Evolutionary conservation across 2,113 vertebrate species (phyloP).

Genomic region (Rhynchomys soricoides): DNA sequence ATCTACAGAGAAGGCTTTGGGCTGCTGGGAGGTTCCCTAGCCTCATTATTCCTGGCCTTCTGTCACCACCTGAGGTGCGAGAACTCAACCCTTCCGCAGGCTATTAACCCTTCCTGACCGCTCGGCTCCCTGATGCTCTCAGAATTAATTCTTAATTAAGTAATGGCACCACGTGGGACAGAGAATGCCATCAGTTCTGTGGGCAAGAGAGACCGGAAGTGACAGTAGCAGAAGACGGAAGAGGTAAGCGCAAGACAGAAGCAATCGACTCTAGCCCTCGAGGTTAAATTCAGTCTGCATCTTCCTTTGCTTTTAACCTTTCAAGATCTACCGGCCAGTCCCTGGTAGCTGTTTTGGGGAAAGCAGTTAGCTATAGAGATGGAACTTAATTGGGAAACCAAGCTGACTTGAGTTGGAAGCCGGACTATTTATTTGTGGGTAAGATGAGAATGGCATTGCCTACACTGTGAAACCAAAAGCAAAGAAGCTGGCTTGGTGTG

Average conservation of each 20-base stretch:
- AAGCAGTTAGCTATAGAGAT: neutral
- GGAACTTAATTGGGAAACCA: constrained; percentile 4
- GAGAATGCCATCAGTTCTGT: neutral
- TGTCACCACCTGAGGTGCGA: neutral
- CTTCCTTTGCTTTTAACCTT: neutral
- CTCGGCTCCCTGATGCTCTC: neutral
- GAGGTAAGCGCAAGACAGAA: neutral
- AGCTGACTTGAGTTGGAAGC: neutral
- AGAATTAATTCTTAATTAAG: constrained; percentile 50
- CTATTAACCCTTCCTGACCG: constrained; percentile 18
- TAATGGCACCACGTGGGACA: neutral
- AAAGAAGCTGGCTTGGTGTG: neutral
- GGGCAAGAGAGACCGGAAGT: neutral
- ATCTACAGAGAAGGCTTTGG: constrained; percentile 19
- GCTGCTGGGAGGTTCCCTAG: neutral
- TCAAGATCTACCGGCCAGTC: neutral
- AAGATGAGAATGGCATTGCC: neutral
- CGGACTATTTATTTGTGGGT: neutral
- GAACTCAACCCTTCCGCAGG: neutral
- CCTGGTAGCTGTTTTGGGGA: neutral
- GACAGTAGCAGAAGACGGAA: neutral
- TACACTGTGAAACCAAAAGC: neutral
- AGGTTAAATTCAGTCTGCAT: neutral
- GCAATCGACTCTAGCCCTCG: neutral
- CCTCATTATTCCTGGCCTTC: constrained; percentile 43